A percentile compares a stretch with the other conserved stretches of the same genome.
phyloP scores from a whole-genome alignment of 1,140 invertebrate species.

The Procambarus clarkii region DNA sequence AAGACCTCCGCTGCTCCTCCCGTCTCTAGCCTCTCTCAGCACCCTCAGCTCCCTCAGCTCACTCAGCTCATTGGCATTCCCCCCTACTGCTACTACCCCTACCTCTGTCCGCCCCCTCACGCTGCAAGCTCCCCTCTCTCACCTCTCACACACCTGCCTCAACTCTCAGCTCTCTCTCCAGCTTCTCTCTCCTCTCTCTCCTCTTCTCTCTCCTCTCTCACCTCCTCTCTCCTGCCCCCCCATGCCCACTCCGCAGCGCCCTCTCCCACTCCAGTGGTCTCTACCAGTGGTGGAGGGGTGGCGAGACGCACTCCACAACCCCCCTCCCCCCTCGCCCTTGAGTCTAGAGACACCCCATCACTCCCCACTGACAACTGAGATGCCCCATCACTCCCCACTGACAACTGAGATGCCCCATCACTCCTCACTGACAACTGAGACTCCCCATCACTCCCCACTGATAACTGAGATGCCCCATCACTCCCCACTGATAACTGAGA shows the following conservation, averaged over 20 bases:
- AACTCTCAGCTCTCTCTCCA: constrained; percentile 37
- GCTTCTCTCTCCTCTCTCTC: constrained; percentile 51
- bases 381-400: neutral
- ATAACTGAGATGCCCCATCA: too few species aligned
- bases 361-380: too few species aligned
- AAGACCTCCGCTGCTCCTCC: constrained; percentile 52
- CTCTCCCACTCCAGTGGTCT: constrained; percentile 46
- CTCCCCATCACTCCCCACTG: too few species aligned
- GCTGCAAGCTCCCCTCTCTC: constrained; percentile 14
- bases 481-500: too few species aligned
- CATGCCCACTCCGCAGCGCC: constrained; percentile 42
- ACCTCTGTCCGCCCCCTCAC: constrained; percentile 61
- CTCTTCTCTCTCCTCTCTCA: constrained; percentile 56
- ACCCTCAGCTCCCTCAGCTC: constrained; percentile 41
- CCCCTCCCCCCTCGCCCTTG: constrained; percentile 44
- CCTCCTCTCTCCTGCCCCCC: constrained; percentile 50
- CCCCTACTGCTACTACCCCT: constrained; percentile 66
- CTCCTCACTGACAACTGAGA: neutral
- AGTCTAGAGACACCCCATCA: neutral
- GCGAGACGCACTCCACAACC: constrained; percentile 24
- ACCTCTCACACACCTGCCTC: constrained; percentile 35
- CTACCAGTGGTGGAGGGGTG: constrained; percentile 19
- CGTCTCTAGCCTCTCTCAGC: constrained; percentile 61
- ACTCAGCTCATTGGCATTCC: constrained; percentile 41
- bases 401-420: neutral